phyloP scores from a whole-genome alignment of 2,113 vertebrate species.

The Poeciliopsis prolifica region DNA sequence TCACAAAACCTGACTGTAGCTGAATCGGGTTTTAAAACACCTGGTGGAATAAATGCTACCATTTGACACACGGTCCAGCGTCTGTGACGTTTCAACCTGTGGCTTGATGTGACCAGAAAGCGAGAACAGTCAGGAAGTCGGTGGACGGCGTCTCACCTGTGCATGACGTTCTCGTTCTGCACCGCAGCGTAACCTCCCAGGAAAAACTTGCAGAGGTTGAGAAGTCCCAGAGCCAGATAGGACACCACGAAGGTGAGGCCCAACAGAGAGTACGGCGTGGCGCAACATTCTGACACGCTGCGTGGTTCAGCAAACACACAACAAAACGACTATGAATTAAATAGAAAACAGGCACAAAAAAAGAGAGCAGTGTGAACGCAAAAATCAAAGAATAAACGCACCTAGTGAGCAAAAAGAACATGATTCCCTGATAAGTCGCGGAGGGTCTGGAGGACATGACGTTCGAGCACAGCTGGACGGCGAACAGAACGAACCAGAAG shows the following conservation, averaged over 20 bases:
- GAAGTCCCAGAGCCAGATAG: constrained; percentile 84
- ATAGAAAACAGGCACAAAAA: not conserved
- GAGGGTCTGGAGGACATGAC: constrained; percentile 57
- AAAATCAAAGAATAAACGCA: constrained; percentile 40
- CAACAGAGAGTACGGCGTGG: constrained; percentile 85
- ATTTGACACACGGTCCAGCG: not conserved
- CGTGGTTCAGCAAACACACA: not conserved
- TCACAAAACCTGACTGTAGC: too few species aligned
- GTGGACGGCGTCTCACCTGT: constrained; percentile 77
- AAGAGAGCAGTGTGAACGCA: not conserved
- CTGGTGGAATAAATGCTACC: too few species aligned
- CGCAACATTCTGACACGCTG: constrained; percentile 87
- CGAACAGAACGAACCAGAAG: constrained; percentile 87
- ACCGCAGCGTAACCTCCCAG: constrained; percentile 82
- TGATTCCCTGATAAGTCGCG: constrained; percentile 75
- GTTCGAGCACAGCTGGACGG: constrained; percentile 78
- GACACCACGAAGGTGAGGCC: constrained; percentile 88
- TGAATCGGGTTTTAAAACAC: too few species aligned
- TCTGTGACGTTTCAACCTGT: not conserved
- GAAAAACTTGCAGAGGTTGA: constrained; percentile 88
- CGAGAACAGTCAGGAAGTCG: too few species aligned
- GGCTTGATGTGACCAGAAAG: not conserved
- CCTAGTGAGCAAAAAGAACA: constrained; percentile 86
- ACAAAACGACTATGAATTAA: not conserved
- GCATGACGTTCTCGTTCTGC: constrained; percentile 87